phyloP scores from a whole-genome alignment of 2,797 vertebrate species.

The Tamandua tetradactyla region DNA sequence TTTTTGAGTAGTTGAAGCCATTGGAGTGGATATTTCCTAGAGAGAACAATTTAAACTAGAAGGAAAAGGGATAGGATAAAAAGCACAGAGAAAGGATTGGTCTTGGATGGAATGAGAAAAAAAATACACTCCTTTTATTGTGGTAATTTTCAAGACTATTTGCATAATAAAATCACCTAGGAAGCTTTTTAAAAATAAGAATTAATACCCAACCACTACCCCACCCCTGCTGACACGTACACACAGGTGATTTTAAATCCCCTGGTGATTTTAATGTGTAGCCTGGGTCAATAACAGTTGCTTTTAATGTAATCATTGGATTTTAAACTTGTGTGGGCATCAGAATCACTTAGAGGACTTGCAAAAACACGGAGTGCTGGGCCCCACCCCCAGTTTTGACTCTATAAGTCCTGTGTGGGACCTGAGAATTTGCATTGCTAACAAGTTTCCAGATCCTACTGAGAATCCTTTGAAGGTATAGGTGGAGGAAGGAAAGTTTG shows the following conservation, averaged over 20 bases:
- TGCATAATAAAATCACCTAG: not conserved
- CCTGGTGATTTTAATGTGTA: not conserved
- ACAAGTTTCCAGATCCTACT: not conserved
- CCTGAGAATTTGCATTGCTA: constrained; percentile 4
- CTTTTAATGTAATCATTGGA: not conserved
- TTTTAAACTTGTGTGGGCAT: not conserved
- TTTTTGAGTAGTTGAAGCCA: not conserved
- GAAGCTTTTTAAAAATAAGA: not conserved
- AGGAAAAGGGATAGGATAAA: not conserved
- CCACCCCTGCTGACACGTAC: too few species aligned
- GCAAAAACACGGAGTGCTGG: not conserved
- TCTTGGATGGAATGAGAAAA: not conserved
- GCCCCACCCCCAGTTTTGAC: not conserved
- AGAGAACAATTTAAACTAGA: not conserved
- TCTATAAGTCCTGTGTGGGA: not conserved
- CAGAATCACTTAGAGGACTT: not conserved
- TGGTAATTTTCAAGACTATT: not conserved
- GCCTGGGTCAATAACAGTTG: not conserved
- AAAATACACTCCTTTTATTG: not conserved
- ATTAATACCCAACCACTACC: not conserved
- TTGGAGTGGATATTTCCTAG: not conserved
- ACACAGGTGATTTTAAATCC: not conserved
- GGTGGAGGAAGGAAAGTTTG: not conserved
- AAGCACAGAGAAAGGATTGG: not conserved
- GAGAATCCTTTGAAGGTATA: not conserved